Base-by-base conservation (phyloP, 2,113 vertebrate species). In the Acanthisitta chloris region DNA sequence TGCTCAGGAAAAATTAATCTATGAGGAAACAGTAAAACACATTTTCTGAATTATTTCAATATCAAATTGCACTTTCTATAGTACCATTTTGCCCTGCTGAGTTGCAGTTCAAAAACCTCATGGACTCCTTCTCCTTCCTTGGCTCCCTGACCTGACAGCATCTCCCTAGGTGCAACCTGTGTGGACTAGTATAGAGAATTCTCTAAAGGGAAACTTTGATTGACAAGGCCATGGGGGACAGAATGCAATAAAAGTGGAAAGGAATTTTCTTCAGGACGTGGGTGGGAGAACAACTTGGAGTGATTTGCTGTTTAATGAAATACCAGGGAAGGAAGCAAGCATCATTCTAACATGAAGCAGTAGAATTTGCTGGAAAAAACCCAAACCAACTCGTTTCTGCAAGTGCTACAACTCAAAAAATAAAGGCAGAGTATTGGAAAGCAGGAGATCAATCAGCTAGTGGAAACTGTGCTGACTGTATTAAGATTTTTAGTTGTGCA, bases 201-300 rank as follows among this genome's bases (percentile, higher is more conserved):
- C 69, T 86, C 48, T 26, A 15, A 82, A 43, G 55, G 55, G 8
- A 77, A 92, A 81, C 67, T 81, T 48, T 79, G 71, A 92, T 88
- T 3, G 28, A 78, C 82, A 94, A 84, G 86, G 92, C 92, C 92
- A 52, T 18, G 38, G 16, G 77, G 83, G 72, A 94, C 29, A 17
- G 74, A 93, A 90, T 78, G 76, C 72, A 97, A 95, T 95, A 94
- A 92, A 78, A 74, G 31, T 65, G 62, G 74, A 73, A 92, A 83
- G 28, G 46, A 78, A 43, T 86, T 95, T 93, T 81, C 92, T 93
- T 81, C 64, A 74, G 88, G 72, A 88, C 54, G 58, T 21, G 51
- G 69, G 33, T 86, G 14, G 61, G 66, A 88, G 82, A 93, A 83
- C 92, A 90, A 67, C 76, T 90, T 73, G 54, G 29, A 88, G 54